phyloP scores from a whole-genome alignment of 1,140 invertebrate species.

The Tribolium castaneum region DNA sequence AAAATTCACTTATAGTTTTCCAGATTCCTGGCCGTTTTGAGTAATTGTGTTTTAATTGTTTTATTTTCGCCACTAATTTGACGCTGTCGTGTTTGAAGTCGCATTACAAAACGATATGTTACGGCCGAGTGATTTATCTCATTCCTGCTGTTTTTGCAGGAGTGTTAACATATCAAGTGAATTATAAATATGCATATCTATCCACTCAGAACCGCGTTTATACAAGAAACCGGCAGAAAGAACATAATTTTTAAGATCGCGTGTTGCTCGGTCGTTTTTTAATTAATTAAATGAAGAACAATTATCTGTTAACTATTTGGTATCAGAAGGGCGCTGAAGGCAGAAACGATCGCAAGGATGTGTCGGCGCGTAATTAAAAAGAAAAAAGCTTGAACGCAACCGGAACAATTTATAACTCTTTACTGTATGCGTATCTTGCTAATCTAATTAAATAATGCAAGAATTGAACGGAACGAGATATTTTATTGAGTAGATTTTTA shows the following conservation, averaged over 20 bases:
- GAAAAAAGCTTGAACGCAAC: slow-evolving; percentile 19
- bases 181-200: slow-evolving; percentile 25
- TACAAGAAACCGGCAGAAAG: background rate
- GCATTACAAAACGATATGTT: slow-evolving; percentile 7
- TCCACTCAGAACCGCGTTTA: background rate
- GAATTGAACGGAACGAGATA: background rate
- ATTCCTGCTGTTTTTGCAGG: slow-evolving; percentile 5
- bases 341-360: background rate
- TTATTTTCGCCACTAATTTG: background rate
- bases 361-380: slow-evolving; percentile 17
- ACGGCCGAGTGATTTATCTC: slow-evolving; percentile 2
- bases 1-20: too few species aligned
- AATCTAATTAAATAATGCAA: slow-evolving; percentile 15
- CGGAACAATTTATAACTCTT: slow-evolving; percentile 23
- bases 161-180: background rate
- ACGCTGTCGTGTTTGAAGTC: background rate
- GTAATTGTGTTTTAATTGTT: background rate
- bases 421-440: background rate
- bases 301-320: slow-evolving; percentile 18
- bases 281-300: slow-evolving; percentile 31
- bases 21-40: background rate
- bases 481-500: slow-evolving; percentile 3
- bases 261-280: slow-evolving; percentile 11
- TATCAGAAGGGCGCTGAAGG: slow-evolving; percentile 6
- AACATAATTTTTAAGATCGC: slow-evolving; percentile 12